phyloP scores from a whole-genome alignment of 2,113 vertebrate species.

The Neodontobutis hainanensis region DNA sequence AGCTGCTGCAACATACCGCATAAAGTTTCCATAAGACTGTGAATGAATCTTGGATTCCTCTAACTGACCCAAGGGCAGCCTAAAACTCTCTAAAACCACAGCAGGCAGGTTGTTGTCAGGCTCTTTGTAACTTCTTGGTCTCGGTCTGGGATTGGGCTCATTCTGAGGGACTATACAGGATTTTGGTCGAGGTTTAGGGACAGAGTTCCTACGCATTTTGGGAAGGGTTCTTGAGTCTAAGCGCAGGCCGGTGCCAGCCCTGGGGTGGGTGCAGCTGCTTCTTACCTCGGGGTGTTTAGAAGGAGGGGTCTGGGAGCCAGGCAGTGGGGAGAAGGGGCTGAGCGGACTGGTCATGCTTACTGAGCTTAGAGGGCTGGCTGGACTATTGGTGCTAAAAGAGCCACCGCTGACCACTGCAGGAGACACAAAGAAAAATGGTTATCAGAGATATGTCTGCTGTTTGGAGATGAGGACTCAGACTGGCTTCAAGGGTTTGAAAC shows the following conservation, averaged over 20 bases:
- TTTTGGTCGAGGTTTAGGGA: constrained; percentile 36
- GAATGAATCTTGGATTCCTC: constrained; percentile 25
- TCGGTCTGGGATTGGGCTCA: constrained; percentile 17
- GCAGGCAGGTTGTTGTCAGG: constrained; percentile 18
- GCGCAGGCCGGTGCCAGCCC: not conserved
- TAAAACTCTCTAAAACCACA: constrained; percentile 4
- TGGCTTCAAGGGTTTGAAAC: no score
- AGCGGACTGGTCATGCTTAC: constrained; percentile 94
- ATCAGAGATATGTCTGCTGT: no score
- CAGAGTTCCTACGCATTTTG: constrained; percentile 27
- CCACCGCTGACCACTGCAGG: constrained; percentile 82
- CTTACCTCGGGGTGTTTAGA: constrained; percentile 93
- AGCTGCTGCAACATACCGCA: constrained; percentile 4
- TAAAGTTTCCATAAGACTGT: constrained; percentile 13
- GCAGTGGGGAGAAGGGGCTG: constrained; percentile 92
- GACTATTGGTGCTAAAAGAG: constrained; percentile 95
- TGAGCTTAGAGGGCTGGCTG: constrained; percentile 94
- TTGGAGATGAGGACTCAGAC: no score
- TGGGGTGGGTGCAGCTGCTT: constrained; percentile 65
- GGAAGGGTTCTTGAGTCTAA: constrained; percentile 16
- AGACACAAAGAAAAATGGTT: constrained; percentile 7
- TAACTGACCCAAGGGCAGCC: constrained; percentile 21
- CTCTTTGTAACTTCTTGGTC: constrained; percentile 42
- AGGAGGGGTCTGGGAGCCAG: constrained; percentile 89
- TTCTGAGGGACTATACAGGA: constrained; percentile 28